These are phyloP conservation scores for Minunthozetes semirufus DNA, from an alignment of 2,888 invertebrate genomes.

Conservation along the genomic window DNA sequence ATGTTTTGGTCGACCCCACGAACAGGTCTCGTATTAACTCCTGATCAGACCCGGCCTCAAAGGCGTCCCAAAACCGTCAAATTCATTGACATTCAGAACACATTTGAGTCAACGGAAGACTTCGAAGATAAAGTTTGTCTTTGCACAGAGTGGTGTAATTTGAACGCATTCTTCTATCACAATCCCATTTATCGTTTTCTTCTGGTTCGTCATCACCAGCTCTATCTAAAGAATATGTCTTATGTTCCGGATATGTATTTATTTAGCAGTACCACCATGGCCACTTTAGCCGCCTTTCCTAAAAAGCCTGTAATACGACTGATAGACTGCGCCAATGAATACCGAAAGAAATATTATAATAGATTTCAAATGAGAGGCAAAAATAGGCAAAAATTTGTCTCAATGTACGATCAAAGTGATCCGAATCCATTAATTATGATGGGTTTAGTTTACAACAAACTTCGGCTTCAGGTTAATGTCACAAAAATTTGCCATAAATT, in stretches of 20 bases:
- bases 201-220: not conserved
- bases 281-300: not conserved
- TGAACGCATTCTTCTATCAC: conserved; percentile 18
- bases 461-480: too few species aligned
- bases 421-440: too few species aligned
- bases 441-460: too few species aligned
- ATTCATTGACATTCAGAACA: not conserved
- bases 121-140: not conserved
- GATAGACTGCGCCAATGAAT: not conserved
- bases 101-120: not conserved
- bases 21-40: not conserved
- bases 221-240: not conserved
- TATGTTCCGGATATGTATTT: not conserved
- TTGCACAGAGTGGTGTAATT: conserved; percentile 19
- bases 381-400: not conserved
- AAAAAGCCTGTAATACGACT: not conserved
- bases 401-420: too few species aligned
- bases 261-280: not conserved
- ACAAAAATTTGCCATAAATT: not conserved
- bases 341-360: not conserved
- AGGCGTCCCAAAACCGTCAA: not conserved
- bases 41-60: too few species aligned
- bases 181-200: conserved; percentile 19
- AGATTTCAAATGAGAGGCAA: not conserved
- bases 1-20: not conserved